A percentile compares a stretch with the other conserved stretches of the same genome.
phyloP scores from a whole-genome alignment of 2,888 invertebrate genomes.

The Heliconius ismenius region DNA sequence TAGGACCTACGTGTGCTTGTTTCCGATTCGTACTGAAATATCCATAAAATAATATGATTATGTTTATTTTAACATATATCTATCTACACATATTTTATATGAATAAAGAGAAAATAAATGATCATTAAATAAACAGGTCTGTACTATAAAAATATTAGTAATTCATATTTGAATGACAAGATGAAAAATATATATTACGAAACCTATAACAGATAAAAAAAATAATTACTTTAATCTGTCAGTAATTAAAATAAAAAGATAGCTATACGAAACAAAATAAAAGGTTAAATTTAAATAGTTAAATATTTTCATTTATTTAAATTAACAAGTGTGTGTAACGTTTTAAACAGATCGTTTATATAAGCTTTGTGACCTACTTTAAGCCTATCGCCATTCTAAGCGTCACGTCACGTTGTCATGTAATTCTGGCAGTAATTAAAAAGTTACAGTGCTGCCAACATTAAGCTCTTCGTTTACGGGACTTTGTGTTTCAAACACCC shows the following conservation, averaged over 20 bases:
- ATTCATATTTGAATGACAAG: no score
- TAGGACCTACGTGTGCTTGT: background rate
- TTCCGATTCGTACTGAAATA: background rate
- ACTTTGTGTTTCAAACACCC: conserved; percentile 8
- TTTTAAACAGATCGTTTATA: conserved; percentile 20
- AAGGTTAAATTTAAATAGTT: background rate
- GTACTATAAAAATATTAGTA: no score
- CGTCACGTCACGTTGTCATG: conserved; percentile 69
- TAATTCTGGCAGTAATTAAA: conserved; percentile 78
- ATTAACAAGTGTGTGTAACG: background rate
- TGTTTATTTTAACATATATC: no score
- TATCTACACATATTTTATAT: no score
- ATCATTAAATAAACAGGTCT: no score
- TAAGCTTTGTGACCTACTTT: conserved; percentile 33
- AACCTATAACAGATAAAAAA: no score
- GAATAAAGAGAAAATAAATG: no score
- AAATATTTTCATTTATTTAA: conserved; percentile 3
- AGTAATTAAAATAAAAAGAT: background rate
- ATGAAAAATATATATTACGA: no score
- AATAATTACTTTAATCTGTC: background rate
- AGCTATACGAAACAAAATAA: background rate
- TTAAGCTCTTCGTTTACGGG: conserved; percentile 75
- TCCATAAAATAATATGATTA: background rate
- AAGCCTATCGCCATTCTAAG: conserved; percentile 64
- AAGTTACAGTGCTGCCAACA: conserved; percentile 74